Evolutionary conservation across 1,140 invertebrate species (phyloP).

Genomic region (Diprion similis): DNA sequence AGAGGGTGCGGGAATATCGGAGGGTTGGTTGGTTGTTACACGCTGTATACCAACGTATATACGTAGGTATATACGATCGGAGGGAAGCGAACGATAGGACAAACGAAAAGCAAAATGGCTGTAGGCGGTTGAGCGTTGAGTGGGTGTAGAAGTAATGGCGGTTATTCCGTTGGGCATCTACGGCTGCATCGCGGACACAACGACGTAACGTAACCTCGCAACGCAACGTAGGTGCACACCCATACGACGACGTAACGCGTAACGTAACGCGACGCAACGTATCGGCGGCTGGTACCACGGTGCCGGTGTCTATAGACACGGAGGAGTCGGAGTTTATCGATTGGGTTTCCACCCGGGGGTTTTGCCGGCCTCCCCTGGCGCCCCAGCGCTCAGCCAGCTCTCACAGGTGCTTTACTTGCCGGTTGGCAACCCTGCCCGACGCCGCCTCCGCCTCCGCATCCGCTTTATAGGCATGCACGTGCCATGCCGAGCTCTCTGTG

Average conservation of each 20-base stretch:
- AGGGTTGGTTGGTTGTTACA: too few species aligned
- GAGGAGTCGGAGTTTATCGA: slow-evolving; percentile 59
- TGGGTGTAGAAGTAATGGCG: slow-evolving; percentile 61
- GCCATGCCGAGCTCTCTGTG: too few species aligned
- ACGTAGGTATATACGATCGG: not conserved
- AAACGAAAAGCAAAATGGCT: slow-evolving; percentile 56
- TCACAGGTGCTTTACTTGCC: slow-evolving; percentile 47
- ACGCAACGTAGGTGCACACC: slow-evolving; percentile 18
- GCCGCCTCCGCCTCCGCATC: slow-evolving; percentile 33
- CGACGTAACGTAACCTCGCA: slow-evolving; percentile 24
- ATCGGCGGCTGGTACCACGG: slow-evolving; percentile 1
- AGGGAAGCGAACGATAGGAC: not conserved
- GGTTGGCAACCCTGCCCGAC: slow-evolving; percentile 45
- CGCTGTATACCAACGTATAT: too few species aligned
- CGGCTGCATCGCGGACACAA: slow-evolving; percentile 34
- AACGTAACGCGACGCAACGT: not conserved
- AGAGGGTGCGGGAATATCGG: too few species aligned
- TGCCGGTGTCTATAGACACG: slow-evolving; percentile 7
- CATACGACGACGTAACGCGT: not conserved
- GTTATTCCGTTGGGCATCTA: slow-evolving; percentile 23
- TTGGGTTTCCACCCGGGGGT: slow-evolving; percentile 58
- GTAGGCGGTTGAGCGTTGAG: slow-evolving; percentile 49
- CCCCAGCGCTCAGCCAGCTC: slow-evolving; percentile 17
- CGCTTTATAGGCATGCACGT: not conserved
- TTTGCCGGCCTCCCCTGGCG: slow-evolving; percentile 34